Evolutionary conservation across 2,888 invertebrate genomes (phyloP).

Genomic region (Acutogordius australiensis): DNA sequence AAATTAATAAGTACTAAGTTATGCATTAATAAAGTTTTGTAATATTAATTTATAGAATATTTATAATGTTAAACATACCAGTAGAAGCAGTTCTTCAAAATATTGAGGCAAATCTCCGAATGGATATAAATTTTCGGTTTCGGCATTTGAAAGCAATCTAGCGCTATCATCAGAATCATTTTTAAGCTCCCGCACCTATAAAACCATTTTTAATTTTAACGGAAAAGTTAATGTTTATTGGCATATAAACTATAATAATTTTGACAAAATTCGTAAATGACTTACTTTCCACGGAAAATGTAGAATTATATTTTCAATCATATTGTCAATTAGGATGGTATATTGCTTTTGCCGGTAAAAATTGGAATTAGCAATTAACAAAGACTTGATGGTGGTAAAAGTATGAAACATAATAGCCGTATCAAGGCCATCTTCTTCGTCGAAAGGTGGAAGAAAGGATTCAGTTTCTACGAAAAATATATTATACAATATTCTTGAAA

Average conservation of each 20-base stretch:
- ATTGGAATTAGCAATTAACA: neutral
- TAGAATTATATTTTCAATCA: neutral
- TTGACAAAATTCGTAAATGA: neutral
- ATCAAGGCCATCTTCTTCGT: neutral
- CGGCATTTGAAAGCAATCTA: neutral
- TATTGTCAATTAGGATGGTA: neutral
- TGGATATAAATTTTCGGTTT: neutral
- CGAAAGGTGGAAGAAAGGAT: too few species aligned
- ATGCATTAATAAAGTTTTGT: too few species aligned
- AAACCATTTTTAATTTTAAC: neutral
- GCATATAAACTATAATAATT: neutral
- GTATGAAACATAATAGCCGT: neutral
- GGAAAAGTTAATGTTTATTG: neutral
- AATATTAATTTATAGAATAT: too few species aligned
- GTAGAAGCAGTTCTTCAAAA: neutral
- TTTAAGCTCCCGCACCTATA: neutral
- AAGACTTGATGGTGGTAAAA: conserved; percentile 1
- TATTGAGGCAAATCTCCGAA: neutral
- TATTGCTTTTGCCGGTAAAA: neutral
- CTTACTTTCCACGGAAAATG: conserved; percentile 3
- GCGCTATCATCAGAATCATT: conserved; percentile 7
- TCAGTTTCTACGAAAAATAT: too few species aligned
- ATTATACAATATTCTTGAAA: too few species aligned
- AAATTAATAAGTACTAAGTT: too few species aligned
- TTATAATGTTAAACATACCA: too few species aligned